Evolutionary conservation across 2,113 vertebrate genomes (phyloP), one percentile per base, ranked within the genome.

Genomic region (Nothoprocta pentlandii): DNA sequence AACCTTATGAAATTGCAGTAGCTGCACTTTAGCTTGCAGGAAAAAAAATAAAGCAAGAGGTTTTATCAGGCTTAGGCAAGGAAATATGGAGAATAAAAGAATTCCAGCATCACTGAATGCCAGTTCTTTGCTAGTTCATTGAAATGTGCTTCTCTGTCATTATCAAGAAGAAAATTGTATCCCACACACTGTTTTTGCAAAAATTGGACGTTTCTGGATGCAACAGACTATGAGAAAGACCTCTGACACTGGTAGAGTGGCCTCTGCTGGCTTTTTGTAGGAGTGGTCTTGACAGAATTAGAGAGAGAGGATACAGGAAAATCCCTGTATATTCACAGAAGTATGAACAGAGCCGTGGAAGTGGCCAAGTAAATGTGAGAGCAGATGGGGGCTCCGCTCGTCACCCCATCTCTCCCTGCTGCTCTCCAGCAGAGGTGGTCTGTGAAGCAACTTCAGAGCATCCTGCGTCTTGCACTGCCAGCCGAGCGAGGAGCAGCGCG

Each of bases 271-370:
- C 53, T 90, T 53, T 23, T 14, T 84, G 70, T 68, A 92, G 61
- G 54, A 32, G 56, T 44, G 54, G 42, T 12, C 32, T 28, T 22
- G 76, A 32, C 63, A 83, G 63, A 46, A 80, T 77, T 89, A 75
- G 53, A 77, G 64, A 80, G 49, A 39, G 13, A 71, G 36, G 73
- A 91, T 79, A 89, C 82, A 87, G 79, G 87, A 90, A 88, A 90
- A 83, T 49, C 89, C 64, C 69, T 91, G 92, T 92, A 62, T 69
- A 88, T 85, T 91, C 93, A 70, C n/a, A 64, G 79, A 80, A 86
- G 84, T 49, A 71, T 80, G 80, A 92, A 61, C 4, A 83, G 82
- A 85, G 46, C 59, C 84, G 76, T 75, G 82, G 80, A 71, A 73
- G 53, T 20, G 61, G 61, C 88, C 49, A 0, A 61, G 83, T 28